Base-by-base conservation (phyloP, 2,797 vertebrate genomes). In the Coregonus suidteri region DNA sequence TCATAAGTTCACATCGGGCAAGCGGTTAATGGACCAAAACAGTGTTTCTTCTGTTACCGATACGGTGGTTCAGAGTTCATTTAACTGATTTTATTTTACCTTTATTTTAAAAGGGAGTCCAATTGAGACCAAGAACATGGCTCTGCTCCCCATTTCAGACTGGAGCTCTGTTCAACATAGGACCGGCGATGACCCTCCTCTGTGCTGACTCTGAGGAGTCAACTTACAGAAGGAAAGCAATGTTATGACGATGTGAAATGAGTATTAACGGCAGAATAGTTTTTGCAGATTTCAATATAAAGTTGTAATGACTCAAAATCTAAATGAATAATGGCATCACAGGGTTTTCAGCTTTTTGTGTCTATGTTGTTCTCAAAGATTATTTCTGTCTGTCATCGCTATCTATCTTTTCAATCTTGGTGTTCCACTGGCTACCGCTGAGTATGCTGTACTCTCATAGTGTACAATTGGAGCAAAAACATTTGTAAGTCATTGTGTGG, bases 161-260 rank as follows among this genome's bases (percentile, higher is more conserved):
- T 11, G 4, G 31, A 74, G 35, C n/a, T 74, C 34, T 3, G 34
- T 64, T 62, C 13, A 74, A 74, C 4, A 37, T 47, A 13, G 34
- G 35, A 25, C 56, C 3, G 1, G 5, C 4, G 18, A 20, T 47
- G 54, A 62, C 34, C n/a, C 71, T 54, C 52, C 52, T 35, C 30
- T 37, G 34, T 64, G 30, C n/a, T 18, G 9, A 31, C 34, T 30
- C 54, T n/a, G 18, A 5, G 31, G 72, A 74, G 54, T 62, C 35
- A 41, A 13, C n/a, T 64, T 74, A 20, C 73, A 20, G 52, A 73
- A 54, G 16, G 54, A 62, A 74, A 41, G 34, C 72, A 74, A 14
- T 62, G 35, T 62, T 74, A 41, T 74, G 9, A 64, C 41, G 18
- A 62, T 62, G 30, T 59, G 16, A 73, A 56, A 73, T 35, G 5